Conservation (phyloP, 1,140 invertebrate species). For the Diploscapter pachys region DNA sequence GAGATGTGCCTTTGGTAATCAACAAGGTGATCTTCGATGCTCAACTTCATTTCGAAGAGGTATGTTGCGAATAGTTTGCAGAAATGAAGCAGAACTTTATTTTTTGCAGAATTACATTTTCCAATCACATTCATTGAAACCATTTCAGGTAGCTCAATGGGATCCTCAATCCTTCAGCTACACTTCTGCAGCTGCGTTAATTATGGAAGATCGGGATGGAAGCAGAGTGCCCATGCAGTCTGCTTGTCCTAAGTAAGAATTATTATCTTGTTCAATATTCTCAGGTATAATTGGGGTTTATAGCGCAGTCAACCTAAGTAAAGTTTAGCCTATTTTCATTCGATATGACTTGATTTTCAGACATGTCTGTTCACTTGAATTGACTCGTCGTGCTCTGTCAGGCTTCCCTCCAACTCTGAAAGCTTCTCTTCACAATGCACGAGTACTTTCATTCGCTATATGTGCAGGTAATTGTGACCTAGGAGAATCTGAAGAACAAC, state of each 20-base stretch:
- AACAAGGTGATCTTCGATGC: slow-evolving; percentile 38
- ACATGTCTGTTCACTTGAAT: slow-evolving; percentile 34
- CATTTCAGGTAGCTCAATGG: slow-evolving; percentile 21
- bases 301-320: neutral
- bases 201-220: slow-evolving; percentile 46
- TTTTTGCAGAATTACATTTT: neutral
- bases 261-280: neutral
- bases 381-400: slow-evolving; percentile 21
- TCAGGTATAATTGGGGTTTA: neutral
- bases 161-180: slow-evolving; percentile 21
- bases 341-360: slow-evolving; percentile 25
- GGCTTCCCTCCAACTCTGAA: slow-evolving; percentile 33
- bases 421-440: slow-evolving; percentile 29
- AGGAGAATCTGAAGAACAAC: too few relatives aligned
- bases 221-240: slow-evolving; percentile 36
- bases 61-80: slow-evolving; percentile 35
- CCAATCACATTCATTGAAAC: neutral
- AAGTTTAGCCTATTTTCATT: slow-evolving; percentile 21
- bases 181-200: slow-evolving; percentile 34
- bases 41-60: slow-evolving; percentile 32
- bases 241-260: slow-evolving; percentile 42
- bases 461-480: neutral
- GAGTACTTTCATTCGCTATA: neutral
- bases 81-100: slow-evolving; percentile 3
- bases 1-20: slow-evolving; percentile 36